Percentiles rank a stretch among this genome's conserved stretches.
Conservation (phyloP, 1,140 invertebrate species). For the Drosophila asahinai region DNA sequence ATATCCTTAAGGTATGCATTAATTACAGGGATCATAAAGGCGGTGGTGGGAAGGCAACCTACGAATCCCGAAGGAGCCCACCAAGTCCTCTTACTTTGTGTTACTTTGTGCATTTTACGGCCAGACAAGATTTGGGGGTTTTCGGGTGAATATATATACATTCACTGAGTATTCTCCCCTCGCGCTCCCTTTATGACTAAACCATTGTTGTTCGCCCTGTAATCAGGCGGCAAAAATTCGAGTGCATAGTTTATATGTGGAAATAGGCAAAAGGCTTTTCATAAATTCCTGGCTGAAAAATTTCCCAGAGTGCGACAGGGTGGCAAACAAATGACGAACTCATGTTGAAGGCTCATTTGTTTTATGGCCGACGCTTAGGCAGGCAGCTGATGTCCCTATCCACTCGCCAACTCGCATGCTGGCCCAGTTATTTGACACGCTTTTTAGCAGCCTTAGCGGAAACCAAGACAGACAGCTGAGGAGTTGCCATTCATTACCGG, state of each 20-base stretch:
- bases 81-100: constrained; percentile 65
- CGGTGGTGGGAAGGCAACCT: constrained; percentile 10
- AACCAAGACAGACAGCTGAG: constrained; percentile 52
- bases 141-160: background rate
- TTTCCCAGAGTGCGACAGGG: constrained; percentile 9
- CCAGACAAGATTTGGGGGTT: constrained; percentile 40
- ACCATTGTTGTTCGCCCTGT: constrained; percentile 40
- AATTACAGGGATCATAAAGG: constrained; percentile 78
- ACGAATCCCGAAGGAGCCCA: constrained; percentile 10
- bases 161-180: background rate
- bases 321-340: constrained; percentile 73
- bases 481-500: constrained; percentile 68
- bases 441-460: constrained; percentile 54
- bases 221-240: constrained; percentile 61
- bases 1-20: constrained; percentile 81
- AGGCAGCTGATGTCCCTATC: constrained; percentile 57
- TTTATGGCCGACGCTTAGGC: constrained; percentile 73
- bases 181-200: constrained; percentile 27
- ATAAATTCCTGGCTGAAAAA: constrained; percentile 51
- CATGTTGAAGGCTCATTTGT: constrained; percentile 79
- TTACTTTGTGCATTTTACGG: constrained; percentile 76
- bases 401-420: constrained; percentile 12
- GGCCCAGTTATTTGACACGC: constrained; percentile 79
- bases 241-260: constrained; percentile 49
- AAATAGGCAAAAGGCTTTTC: constrained; percentile 14